Evolutionary conservation across 35 echinoderm and acorn worm species (phyloP), one percentile per base, ranked within the genome.

Genomic region (Lytechinus pictus): DNA sequence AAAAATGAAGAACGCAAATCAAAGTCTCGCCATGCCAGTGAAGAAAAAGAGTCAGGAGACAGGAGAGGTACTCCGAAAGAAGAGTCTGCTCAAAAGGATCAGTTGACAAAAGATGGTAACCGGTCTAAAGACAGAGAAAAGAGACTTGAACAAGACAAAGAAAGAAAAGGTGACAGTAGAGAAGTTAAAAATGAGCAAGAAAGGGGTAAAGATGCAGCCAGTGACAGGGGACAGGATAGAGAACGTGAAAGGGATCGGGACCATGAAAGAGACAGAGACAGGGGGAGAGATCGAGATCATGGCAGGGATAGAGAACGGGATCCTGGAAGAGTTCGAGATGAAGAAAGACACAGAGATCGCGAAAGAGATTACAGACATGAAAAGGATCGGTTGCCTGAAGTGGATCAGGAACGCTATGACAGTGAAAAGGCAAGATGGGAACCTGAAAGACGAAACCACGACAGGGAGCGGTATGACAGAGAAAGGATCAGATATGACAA

Each of bases 21-120:
- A 95, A 28, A 96, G 89, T 44, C 87, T 87, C n/a, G 86, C 61
- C 86, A 94, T 95, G 21, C 86, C 21, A 86, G 88, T 24, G 89
- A 93, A 24, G 87, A 97, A 91, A 97, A 87, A 24, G 58, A 96
- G 94, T 86, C 86, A 61, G n/a, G 87, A 96, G 88, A 90, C 88
- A 52, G 27, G 5, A 44, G 27, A 52, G 88, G 52, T 3, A 90
- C 29, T 44, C 88, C 88, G 11, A 90, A 54, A 33, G 88, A 90
- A 90, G 88, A 90, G 29, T 52, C 11, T 9, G 4, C 28, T 27
- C 56, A 86, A 9, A 95, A 91, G 58, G 60, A 57, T 79, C 10
- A 86, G 0, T 9, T 52, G 4, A 90, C 88, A 90, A 90, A 44
- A 52, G 88, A 54, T 44, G 52, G 28, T 21, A 54, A 11, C 88